These are phyloP conservation scores for Anisognathus igniventris DNA, from an alignment of 2,797 vertebrate genomes.

Conservation along the genomic window DNA sequence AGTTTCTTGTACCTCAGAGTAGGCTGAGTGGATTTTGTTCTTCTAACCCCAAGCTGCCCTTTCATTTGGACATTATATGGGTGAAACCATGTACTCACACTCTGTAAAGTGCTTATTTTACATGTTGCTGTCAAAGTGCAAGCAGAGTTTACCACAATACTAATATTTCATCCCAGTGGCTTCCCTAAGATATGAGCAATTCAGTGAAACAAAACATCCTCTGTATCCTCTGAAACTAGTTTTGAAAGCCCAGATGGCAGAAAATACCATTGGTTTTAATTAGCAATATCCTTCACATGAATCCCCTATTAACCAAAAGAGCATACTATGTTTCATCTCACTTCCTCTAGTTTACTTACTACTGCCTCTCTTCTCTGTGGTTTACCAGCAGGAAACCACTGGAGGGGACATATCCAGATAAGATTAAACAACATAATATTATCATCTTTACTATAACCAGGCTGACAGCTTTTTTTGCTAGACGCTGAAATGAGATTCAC, in stretches of 20 bases:
- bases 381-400: slow-evolving; percentile 66
- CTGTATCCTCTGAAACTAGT: slow-evolving; percentile 5
- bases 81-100: background rate
- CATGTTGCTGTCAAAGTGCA: background rate
- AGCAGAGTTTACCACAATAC: background rate
- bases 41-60: background rate
- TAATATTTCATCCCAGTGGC: slow-evolving; percentile 17
- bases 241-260: slow-evolving; percentile 25
- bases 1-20: background rate
- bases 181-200: background rate
- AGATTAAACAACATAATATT: slow-evolving; percentile 57
- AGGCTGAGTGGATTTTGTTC: background rate
- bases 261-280: slow-evolving; percentile 43
- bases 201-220: slow-evolving; percentile 13
- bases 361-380: slow-evolving; percentile 42
- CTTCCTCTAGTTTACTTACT: slow-evolving; percentile 38
- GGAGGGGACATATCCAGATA: slow-evolving; percentile 36
- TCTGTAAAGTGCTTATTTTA: background rate
- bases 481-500: slow-evolving; percentile 21
- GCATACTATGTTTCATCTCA: slow-evolving; percentile 1
- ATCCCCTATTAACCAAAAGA: slow-evolving; percentile 8
- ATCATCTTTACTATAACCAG: slow-evolving; percentile 44
- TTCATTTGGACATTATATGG: background rate
- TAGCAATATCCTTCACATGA: slow-evolving; percentile 30
- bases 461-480: slow-evolving; percentile 26